These are phyloP conservation scores for Stercorarius parasiticus DNA, from an alignment of 2,113 vertebrate species.

Conservation along the genomic window DNA sequence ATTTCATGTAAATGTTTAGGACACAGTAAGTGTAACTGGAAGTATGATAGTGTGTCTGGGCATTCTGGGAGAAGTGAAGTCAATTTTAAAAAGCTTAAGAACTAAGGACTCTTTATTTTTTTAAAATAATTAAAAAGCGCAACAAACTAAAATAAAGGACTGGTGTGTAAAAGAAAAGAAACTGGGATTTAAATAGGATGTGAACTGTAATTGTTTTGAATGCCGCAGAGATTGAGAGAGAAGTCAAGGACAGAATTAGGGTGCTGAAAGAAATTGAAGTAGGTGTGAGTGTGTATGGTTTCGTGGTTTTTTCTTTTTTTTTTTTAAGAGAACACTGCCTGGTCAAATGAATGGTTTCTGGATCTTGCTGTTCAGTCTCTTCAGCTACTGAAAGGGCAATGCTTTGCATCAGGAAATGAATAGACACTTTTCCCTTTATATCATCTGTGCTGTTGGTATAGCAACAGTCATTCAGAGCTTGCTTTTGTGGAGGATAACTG, in stretches of 20 bases:
- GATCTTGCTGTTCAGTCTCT: conserved; percentile 26
- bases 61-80: background rate
- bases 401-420: conserved; percentile 33
- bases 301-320: background rate
- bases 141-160: background rate
- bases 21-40: background rate
- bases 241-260: background rate
- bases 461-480: conserved; percentile 34
- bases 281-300: background rate
- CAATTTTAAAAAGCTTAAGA: background rate
- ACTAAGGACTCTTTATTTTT: background rate
- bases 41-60: background rate
- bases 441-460: conserved; percentile 23
- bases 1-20: background rate
- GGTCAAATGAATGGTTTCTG: conserved; percentile 1
- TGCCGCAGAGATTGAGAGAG: background rate
- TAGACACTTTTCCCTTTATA: conserved; percentile 10
- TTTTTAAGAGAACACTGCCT: background rate
- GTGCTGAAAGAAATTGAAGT: background rate
- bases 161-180: background rate
- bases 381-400: background rate
- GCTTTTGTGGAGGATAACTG: background rate
- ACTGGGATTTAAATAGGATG: background rate
- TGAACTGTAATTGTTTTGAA: background rate
- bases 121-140: background rate